Conservation (phyloP, 2,797 vertebrate genomes). For the Rhinella marina region DNA sequence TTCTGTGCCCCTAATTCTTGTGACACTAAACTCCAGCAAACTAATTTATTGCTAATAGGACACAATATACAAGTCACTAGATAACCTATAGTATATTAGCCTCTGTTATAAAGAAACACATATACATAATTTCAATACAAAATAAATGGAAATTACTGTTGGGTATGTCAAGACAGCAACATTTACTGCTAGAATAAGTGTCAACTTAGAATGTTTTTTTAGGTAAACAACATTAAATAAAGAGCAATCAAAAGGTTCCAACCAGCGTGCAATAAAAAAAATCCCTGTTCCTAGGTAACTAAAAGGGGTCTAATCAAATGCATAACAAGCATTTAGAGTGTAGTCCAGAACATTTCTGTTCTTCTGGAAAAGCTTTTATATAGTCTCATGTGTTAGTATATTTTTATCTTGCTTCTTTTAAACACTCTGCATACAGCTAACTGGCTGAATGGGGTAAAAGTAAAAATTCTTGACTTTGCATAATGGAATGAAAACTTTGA, state of each 20-base stretch:
- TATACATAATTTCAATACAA: not conserved
- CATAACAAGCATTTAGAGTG: constrained; percentile 10
- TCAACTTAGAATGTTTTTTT: constrained; percentile 13
- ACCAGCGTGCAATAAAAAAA: constrained; percentile 25
- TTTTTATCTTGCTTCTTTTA: constrained; percentile 8
- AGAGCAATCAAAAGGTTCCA: constrained; percentile 39
- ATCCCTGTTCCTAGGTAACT: constrained; percentile 49
- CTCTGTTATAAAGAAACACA: not conserved
- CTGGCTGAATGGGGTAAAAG: not conserved
- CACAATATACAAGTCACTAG: not conserved
- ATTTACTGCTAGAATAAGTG: constrained; percentile 37
- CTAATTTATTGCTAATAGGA: not conserved
- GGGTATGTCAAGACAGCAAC: constrained; percentile 26
- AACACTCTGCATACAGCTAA: not conserved
- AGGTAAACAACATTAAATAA: constrained; percentile 30
- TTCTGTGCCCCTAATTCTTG: no score
- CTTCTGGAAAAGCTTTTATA: not conserved
- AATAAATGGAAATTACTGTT: not conserved
- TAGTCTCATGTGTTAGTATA: not conserved
- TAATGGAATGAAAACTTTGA: not conserved
- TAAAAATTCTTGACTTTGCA: not conserved
- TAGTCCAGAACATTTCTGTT: constrained; percentile 24
- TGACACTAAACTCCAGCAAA: not conserved
- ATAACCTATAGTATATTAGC: not conserved
- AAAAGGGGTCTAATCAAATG: constrained; percentile 48